Conservation (phyloP, 1,140 invertebrate genomes). For the Agrilus planipennis region DNA sequence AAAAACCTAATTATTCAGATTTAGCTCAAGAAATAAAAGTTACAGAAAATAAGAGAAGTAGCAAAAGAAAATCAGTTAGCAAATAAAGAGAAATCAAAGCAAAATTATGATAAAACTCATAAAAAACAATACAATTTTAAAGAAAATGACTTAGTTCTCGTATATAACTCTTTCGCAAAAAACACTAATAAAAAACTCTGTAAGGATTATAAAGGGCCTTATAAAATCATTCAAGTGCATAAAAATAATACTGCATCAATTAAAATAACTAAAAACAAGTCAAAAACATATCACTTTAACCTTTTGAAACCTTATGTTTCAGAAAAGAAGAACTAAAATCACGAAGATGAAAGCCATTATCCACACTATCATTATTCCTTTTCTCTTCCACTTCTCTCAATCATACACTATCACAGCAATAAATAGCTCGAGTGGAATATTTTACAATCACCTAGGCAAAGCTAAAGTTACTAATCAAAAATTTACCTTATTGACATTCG, state of each 20-base stretch:
- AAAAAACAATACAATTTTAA: conserved; percentile 23
- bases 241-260: conserved; percentile 23
- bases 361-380: too few relatives aligned
- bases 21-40: conserved; percentile 24
- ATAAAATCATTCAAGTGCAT: conserved; percentile 21
- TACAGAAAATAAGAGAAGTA: conserved; percentile 13
- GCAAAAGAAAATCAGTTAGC: conserved; percentile 13
- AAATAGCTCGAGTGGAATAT: conserved; percentile 5
- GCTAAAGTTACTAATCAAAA: conserved; percentile 10
- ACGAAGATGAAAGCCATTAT: conserved; percentile 7
- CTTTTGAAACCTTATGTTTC: neutral
- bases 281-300: conserved; percentile 20
- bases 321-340: too few relatives aligned
- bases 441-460: conserved; percentile 11
- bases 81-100: conserved; percentile 13
- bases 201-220: conserved; percentile 29
- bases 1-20: conserved; percentile 17
- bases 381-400: conserved; percentile 21
- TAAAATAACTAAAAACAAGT: conserved; percentile 9
- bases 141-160: conserved; percentile 18
- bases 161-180: conserved; percentile 19
- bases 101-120: conserved; percentile 25
- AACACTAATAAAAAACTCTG: conserved; percentile 18
- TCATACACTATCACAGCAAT: conserved; percentile 1
- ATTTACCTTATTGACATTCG: conserved; percentile 10